A percentile compares a stretch with the other conserved stretches of the same genome.
These are phyloP conservation scores for Tinea trinotella DNA, from an alignment of 2,888 invertebrate species.

Conservation along the genomic window DNA sequence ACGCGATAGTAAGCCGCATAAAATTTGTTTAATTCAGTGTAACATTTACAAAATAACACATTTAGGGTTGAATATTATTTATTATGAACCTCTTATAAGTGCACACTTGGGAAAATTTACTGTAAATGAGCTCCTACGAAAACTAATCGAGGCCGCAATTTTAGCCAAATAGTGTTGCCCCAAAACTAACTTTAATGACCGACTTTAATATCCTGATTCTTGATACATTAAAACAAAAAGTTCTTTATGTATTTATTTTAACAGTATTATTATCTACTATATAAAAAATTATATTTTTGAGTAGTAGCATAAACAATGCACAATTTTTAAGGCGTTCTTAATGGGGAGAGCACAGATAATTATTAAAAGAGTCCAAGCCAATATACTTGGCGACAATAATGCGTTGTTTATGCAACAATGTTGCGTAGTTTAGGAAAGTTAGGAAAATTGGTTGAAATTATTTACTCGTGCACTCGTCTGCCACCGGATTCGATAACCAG, in stretches of 20 bases:
- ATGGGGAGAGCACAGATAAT: too few relatives aligned
- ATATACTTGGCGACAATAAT: too few relatives aligned
- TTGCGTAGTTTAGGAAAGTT: too few relatives aligned
- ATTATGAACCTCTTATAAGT: background rate
- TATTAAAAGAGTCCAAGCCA: too few relatives aligned
- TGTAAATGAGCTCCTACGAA: slow-evolving; percentile 35
- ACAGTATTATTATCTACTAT: too few relatives aligned
- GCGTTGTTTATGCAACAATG: too few relatives aligned
- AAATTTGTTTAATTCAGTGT: too few relatives aligned
- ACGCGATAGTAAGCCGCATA: too few relatives aligned
- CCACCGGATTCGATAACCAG: too few relatives aligned
- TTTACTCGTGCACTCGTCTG: too few relatives aligned
- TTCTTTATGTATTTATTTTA: background rate
- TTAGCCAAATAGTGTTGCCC: slow-evolving; percentile 33
- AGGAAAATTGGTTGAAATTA: too few relatives aligned
- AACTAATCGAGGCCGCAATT: slow-evolving; percentile 43
- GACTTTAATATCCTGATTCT: background rate
- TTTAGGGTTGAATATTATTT: background rate
- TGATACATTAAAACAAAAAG: background rate
- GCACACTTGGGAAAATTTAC: slow-evolving; percentile 33
- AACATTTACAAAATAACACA: background rate
- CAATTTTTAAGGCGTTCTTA: background rate
- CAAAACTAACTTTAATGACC: slow-evolving; percentile 40
- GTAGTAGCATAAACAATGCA: background rate
- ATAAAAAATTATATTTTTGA: too few relatives aligned